Base-by-base conservation (phyloP, 2,888 invertebrate genomes). In the Nematopogon swammerdamellus region DNA sequence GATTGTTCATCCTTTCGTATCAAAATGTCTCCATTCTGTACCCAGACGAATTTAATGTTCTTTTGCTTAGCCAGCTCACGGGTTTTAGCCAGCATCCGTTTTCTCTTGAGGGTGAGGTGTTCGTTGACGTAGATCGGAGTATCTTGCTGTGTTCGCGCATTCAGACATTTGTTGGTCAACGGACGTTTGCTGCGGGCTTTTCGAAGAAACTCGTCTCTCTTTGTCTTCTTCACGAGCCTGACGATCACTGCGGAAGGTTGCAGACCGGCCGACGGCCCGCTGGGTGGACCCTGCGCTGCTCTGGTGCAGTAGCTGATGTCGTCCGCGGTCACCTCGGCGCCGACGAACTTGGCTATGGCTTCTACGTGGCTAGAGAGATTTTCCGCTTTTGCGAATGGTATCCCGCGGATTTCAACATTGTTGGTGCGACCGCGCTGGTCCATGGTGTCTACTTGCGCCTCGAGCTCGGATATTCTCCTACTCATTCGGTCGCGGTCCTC, bases 41-140 rank as follows among this genome's bases (percentile, higher is more conserved):
- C 30, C 46, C 46, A 46, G 11, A 46, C 46, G 30, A 30, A 46
- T 29, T 46, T 25, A 4, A 46, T 46, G 2, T 18, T 17, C 29
- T 16, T n/a, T 10, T 18, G 10, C 18, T 17, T 30, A 6, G 29
- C 30, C 18, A 30, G 18, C 18, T 25, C 25, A 1, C 46, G 29
- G 29, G 29, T 18, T 30, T 46, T 46, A 17, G 29, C 11, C 2
- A 30, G 18, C 14, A 46, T n/a, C 2, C 20, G 2, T 20, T 20
- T 46, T n/a, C 29, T 46, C 3, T 14, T 16, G 5, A 17, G 14
- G 11, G 46, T 46, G 16, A 46, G 29, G 29, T 46, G 46, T 30
- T 46, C 46, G 30, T 46, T 46, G 14, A 46, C 46, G 14, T 30
- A 46, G n/a, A 46, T 36, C 3, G 11, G 14, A 14, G 8, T 36